Conservation (phyloP, 2,797 vertebrate species). For the Tragelaphus oryx region DNA sequence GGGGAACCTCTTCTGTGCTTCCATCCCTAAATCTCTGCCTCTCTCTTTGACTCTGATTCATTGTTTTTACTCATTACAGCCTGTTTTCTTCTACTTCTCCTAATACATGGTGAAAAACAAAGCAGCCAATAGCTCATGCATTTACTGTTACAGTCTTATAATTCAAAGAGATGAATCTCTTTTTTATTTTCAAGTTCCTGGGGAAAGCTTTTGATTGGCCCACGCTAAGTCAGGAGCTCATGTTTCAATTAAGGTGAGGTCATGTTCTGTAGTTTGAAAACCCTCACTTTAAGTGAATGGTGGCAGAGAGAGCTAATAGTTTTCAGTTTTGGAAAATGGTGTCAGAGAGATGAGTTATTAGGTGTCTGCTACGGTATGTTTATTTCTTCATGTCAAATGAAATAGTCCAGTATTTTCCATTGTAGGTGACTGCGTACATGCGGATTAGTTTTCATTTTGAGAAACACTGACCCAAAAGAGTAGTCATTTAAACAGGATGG, state of each 20-base stretch:
- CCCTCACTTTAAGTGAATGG: background rate
- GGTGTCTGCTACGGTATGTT: background rate
- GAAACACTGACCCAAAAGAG: background rate
- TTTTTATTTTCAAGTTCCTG: background rate
- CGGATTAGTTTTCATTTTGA: slow-evolving; percentile 12
- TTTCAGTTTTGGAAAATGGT: background rate
- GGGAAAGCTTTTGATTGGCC: background rate
- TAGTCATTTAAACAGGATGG: background rate
- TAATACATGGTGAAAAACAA: background rate
- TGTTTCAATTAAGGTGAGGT: background rate
- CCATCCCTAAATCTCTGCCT: background rate
- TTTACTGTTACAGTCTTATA: background rate
- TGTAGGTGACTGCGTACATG: background rate
- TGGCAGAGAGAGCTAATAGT: background rate
- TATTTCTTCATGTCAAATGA: slow-evolving; percentile 9
- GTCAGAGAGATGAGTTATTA: background rate
- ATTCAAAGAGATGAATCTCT: background rate
- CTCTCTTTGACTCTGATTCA: background rate
- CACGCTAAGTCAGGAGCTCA: background rate
- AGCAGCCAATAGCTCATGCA: background rate
- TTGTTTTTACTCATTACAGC: background rate
- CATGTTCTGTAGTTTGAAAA: background rate
- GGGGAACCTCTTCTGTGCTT: background rate
- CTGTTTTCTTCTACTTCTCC: background rate
- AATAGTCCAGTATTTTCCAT: background rate